Base-by-base conservation (phyloP, 2,113 vertebrate genomes). In the Recurvirostra avosetta region DNA sequence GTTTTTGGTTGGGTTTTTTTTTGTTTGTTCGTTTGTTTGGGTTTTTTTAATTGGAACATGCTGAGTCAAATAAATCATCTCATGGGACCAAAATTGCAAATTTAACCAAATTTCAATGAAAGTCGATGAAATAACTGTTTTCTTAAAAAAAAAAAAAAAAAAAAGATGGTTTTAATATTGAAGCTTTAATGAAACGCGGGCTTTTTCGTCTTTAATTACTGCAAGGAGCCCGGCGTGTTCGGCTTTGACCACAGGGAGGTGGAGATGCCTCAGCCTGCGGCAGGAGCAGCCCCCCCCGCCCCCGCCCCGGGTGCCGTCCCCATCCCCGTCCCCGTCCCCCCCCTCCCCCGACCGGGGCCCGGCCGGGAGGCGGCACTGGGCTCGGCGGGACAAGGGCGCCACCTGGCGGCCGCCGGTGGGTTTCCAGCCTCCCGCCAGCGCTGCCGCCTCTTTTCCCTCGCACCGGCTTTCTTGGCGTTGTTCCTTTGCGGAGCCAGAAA, bases 361-460 rank as follows among this genome's bases (percentile, higher is more conserved):
- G 34, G 26, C 26, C 19, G 11, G 47, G 47, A 49, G 21, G 47
- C 43, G 8, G 40, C 19, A 2, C 34, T 5, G 20, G 5, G 12
- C 50, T 78, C 75, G 25, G 53, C 49, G 78, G 73, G 27, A 2
- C 83, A n/a, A 40, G 9, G 21, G 62, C 79, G 36, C 75, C 87
- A 5, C 56, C 87, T 10, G 10, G 83, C 25, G 90, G 67, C 19
- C n/a, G 2, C 27, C 0, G 5, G 0, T 1, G 77, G 55, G n/a
- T 23, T 5, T 11, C 3, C 2, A 0, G 0, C 8, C 30, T 1
- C 11, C 26, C 19, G 22, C 36, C 43, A 6, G 49, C 3, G 13
- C 66, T 3, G n/a, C 25, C 38, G 5, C 9, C 49, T 30, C 34
- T 20, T 7, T 12, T 4, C 43, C 8, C 30, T 7, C 40, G 1